Conservation (phyloP, 2,797 vertebrate genomes). For the Todus mexicanus region DNA sequence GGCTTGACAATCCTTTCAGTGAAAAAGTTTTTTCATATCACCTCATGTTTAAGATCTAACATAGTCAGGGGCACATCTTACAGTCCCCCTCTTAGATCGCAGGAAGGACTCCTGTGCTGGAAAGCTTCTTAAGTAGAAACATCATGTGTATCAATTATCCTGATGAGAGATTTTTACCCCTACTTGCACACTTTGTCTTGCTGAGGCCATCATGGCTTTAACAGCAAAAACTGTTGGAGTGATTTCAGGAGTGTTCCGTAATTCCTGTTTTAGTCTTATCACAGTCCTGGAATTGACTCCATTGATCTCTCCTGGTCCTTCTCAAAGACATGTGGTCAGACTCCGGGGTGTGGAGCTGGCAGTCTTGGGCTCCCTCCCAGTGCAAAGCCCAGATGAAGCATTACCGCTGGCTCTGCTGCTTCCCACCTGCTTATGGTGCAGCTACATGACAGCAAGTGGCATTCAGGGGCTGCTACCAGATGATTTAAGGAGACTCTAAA, state of each 20-base stretch:
- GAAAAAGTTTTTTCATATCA: neutral
- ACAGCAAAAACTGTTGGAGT: neutral
- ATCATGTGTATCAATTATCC: neutral
- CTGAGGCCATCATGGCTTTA: neutral
- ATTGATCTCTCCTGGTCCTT: neutral
- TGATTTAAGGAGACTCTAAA: neutral
- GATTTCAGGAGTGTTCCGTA: neutral
- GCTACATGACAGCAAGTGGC: neutral
- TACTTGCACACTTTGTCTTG: neutral
- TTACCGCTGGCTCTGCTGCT: neutral
- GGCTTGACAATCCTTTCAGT: neutral
- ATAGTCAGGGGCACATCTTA: neutral
- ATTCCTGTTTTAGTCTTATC: neutral
- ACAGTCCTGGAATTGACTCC: neutral
- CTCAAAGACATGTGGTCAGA: fast-evolving
- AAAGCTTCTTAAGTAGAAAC: neutral
- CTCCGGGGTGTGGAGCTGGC: neutral
- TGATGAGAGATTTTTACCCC: neutral
- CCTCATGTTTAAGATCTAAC: neutral
- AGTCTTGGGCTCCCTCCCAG: fast-evolving
- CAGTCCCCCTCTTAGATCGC: fast-evolving
- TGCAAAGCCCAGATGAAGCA: neutral
- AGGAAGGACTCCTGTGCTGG: neutral
- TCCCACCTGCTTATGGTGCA: neutral
- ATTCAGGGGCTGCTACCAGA: neutral